These are phyloP conservation scores for Lytechinus variegatus DNA, from an alignment of 35 echinoderm and acorn worm species.

Conservation along the genomic window DNA sequence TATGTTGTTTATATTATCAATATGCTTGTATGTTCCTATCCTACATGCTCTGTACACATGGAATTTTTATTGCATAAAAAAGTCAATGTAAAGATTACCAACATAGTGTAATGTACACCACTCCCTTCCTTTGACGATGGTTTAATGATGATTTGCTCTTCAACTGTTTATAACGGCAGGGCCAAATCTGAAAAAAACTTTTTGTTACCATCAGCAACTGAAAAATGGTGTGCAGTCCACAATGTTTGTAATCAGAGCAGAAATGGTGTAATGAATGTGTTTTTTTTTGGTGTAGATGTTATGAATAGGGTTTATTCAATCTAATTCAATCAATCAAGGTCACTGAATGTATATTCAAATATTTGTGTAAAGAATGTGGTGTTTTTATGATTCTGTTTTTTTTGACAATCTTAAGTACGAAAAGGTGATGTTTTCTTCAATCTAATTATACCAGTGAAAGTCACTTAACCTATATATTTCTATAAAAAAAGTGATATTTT, in stretches of 20 bases:
- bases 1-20: too few relatives aligned
- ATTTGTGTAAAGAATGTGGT: too few relatives aligned
- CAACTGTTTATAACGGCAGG: not conserved
- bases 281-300: not conserved
- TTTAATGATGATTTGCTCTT: not conserved
- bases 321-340: not conserved
- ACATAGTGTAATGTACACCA: not conserved
- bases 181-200: not conserved
- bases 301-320: not conserved
- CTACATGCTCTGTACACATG: not conserved
- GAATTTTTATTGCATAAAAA: not conserved
- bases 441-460: too few relatives aligned
- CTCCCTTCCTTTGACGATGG: not conserved
- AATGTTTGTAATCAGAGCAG: not conserved
- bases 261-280: not conserved
- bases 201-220: not conserved
- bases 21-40: not conserved
- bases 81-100: not conserved
- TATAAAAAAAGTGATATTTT: too few relatives aligned
- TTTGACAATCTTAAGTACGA: too few relatives aligned
- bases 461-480: too few relatives aligned
- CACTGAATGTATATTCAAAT: not conserved
- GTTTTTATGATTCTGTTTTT: too few relatives aligned
- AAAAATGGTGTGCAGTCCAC: not conserved
- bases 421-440: too few relatives aligned